phyloP scores from a whole-genome alignment of 1,140 invertebrate genomes.

The Phymorhynchus buccinoides region DNA sequence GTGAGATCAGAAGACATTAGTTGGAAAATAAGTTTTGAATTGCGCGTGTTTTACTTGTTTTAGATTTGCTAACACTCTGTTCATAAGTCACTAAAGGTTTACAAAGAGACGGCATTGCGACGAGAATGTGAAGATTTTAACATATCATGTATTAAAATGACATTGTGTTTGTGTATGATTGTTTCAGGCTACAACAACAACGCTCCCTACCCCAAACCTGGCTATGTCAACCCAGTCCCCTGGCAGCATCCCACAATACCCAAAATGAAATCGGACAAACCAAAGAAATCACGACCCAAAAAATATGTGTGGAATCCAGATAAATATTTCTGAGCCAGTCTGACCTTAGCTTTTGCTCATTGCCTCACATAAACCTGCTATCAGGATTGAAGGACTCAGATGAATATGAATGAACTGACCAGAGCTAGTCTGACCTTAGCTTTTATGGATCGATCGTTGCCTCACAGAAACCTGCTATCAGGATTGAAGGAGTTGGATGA shows the following conservation, averaged over 20 bases:
- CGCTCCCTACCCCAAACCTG: conserved; percentile 60
- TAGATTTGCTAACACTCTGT: too few relatives aligned
- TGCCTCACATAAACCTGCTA: too few relatives aligned
- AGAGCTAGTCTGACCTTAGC: background rate
- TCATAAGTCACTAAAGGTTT: too few relatives aligned
- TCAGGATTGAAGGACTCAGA: too few relatives aligned
- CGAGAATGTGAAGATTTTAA: too few relatives aligned
- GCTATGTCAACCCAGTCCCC: conserved; percentile 65
- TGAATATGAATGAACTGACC: too few relatives aligned
- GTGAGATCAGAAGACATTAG: too few relatives aligned
- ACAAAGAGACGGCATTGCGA: too few relatives aligned
- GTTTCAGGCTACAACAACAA: conserved; percentile 57
- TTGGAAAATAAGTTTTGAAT: too few relatives aligned
- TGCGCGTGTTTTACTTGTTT: too few relatives aligned
- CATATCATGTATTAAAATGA: too few relatives aligned
- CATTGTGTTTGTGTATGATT: background rate
- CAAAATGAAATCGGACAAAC: conserved; percentile 52
- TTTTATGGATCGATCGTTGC: background rate
- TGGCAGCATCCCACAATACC: conserved; percentile 65
- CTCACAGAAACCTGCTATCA: background rate
- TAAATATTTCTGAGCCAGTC: conserved; percentile 54
- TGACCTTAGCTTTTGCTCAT: background rate
- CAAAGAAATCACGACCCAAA: conserved; percentile 53
- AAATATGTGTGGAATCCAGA: conserved; percentile 64
- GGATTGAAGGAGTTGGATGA: background rate